Evolutionary conservation across 1,140 invertebrate species (phyloP).

Genomic region (Oppia nitens): DNA sequence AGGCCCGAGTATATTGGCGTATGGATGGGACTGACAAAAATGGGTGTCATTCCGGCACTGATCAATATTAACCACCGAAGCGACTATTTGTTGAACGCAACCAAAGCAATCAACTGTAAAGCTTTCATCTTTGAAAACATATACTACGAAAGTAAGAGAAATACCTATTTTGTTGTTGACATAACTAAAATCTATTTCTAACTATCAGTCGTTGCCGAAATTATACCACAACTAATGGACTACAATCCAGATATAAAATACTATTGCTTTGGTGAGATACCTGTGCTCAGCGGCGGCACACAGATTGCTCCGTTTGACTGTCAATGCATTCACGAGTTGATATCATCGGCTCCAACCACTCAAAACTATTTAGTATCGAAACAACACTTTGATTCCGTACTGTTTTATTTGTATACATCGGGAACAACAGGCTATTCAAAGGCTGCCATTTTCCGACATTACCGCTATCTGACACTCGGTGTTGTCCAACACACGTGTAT

Average conservation of each 20-base stretch:
- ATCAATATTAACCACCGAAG: constrained; percentile 24
- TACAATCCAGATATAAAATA: no score
- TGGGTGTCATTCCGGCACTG: constrained; percentile 25
- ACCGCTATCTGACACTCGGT: constrained; percentile 17
- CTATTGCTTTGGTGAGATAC: background rate
- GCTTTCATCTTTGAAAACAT: constrained; percentile 22
- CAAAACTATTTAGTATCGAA: background rate
- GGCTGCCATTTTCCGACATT: constrained; percentile 53
- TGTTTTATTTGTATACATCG: constrained; percentile 70
- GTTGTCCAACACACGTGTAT: constrained; percentile 7
- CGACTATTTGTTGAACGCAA: constrained; percentile 21
- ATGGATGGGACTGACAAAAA: constrained; percentile 54
- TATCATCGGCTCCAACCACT: background rate
- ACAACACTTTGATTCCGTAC: constrained; percentile 13
- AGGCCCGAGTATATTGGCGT: constrained; percentile 59
- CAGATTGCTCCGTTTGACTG: background rate
- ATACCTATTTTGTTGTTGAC: background rate
- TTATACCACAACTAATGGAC: no score
- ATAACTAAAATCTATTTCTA: background rate
- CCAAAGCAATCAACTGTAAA: constrained; percentile 24
- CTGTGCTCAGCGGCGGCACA: no score
- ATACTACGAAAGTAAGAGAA: background rate
- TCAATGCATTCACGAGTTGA: background rate
- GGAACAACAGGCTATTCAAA: constrained; percentile 74
- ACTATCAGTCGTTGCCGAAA: background rate